A percentile compares a stretch with the other conserved stretches of the same genome.
Evolutionary conservation across 2,888 invertebrate genomes (phyloP).

Genomic region (Conomelus anceps): DNA sequence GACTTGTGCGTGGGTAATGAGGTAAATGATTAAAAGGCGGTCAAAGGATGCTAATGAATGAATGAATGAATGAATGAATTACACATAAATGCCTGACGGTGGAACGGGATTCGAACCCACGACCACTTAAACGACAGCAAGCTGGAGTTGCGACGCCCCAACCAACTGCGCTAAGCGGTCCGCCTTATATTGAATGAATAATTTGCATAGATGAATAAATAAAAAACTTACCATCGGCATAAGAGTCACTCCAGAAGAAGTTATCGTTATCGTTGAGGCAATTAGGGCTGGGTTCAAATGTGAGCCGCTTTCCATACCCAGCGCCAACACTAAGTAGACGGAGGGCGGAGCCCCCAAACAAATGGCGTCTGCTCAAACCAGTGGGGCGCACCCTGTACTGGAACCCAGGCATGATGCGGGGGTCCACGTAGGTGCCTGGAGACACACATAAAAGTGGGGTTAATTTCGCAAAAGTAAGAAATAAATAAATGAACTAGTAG

Average conservation of each 20-base stretch:
- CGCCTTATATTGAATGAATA: too few relatives aligned
- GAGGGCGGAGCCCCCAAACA: conserved; percentile 59
- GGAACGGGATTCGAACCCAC: too few relatives aligned
- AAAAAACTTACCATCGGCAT: conserved; percentile 52
- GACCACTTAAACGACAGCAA: too few relatives aligned
- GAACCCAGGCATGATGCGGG: conserved; percentile 65
- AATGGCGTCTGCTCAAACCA: conserved; percentile 52
- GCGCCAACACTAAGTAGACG: conserved; percentile 59
- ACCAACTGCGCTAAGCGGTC: too few relatives aligned
- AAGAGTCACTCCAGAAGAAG: conserved; percentile 72
- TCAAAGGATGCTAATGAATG: too few relatives aligned
- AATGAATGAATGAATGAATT: too few relatives aligned
- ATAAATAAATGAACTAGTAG: too few relatives aligned
- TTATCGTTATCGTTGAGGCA: conserved; percentile 44
- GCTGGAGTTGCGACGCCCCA: too few relatives aligned
- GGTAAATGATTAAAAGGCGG: too few relatives aligned
- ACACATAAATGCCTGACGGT: too few relatives aligned
- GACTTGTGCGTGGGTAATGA: too few relatives aligned
- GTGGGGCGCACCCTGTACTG: conserved; percentile 62
- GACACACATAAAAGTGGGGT: background rate
- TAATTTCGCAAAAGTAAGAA: too few relatives aligned
- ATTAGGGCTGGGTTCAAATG: conserved; percentile 61
- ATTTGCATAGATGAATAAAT: background rate
- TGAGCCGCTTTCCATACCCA: conserved; percentile 69
- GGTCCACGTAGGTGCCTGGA: conserved; percentile 64